phyloP scores from a whole-genome alignment of 2,113 vertebrate species.

The Forbesichthys agassizii region DNA sequence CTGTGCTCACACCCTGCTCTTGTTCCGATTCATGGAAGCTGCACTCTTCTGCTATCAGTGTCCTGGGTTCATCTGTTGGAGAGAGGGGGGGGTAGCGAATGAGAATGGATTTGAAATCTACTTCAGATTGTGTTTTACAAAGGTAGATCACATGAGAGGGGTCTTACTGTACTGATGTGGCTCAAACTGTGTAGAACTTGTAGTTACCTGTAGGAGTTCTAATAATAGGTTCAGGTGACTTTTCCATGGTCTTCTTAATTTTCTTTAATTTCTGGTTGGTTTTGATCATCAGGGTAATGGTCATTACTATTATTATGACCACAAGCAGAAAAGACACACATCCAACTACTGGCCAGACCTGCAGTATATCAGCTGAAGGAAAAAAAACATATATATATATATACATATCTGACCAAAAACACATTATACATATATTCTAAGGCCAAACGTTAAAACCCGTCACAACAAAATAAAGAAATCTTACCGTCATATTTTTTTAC shows the following conservation, averaged over 20 bases:
- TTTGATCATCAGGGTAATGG: background rate
- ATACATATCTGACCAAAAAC: background rate
- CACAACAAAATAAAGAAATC: background rate
- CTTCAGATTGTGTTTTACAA: background rate
- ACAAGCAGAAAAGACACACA: fast-evolving
- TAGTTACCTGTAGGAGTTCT: slow-evolving; percentile 50
- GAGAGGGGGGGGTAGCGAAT: background rate
- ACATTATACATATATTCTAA: background rate
- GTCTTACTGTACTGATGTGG: background rate
- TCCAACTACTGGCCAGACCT: background rate
- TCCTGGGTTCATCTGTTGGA: slow-evolving; percentile 38
- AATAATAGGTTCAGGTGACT: background rate
- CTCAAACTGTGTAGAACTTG: background rate
- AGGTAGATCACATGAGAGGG: background rate
- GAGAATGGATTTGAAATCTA: background rate
- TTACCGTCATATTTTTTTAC: background rate
- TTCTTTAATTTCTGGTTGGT: background rate
- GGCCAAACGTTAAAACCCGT: background rate
- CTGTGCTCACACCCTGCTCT: slow-evolving; percentile 80
- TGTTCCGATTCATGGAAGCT: slow-evolving; percentile 87
- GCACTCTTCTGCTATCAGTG: slow-evolving; percentile 77
- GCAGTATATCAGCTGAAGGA: background rate
- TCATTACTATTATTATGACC: background rate
- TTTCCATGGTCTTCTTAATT: background rate
- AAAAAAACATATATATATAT: background rate